A percentile compares a stretch with the other conserved stretches of the same genome.
Conservation (phyloP, 2,113 vertebrate species). For the Hirundichthys speculiger region DNA sequence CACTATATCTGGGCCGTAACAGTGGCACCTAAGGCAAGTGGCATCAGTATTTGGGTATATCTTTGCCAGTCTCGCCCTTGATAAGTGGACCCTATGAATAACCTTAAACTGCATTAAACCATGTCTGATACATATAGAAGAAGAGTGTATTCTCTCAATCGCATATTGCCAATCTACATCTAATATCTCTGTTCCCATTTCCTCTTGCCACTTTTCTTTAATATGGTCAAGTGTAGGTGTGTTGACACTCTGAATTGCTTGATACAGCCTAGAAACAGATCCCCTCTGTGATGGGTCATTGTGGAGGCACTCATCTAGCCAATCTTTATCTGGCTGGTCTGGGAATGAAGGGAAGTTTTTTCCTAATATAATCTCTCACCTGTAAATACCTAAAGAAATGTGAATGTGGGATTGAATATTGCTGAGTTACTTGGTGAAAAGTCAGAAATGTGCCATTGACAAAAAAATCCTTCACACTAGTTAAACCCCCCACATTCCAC, state of each 20-base stretch:
- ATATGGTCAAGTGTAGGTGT: neutral
- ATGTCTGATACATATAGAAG: slow-evolving; percentile 4
- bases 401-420: neutral
- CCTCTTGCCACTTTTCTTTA: neutral
- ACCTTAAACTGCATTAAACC: slow-evolving; percentile 3
- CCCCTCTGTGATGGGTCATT: neutral
- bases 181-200: neutral
- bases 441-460: neutral
- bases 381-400: neutral
- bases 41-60: neutral
- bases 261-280: neutral
- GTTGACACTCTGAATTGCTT: neutral
- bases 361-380: no score
- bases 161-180: neutral
- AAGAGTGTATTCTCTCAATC: neutral
- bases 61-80: neutral
- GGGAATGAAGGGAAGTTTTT: no score
- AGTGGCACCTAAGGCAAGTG: neutral
- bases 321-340: neutral
- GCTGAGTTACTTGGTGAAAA: neutral
- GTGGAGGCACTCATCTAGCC: neutral
- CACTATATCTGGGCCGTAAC: no score
- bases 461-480: no score
- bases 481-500: neutral
- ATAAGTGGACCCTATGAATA: neutral